Evolutionary conservation across 2,797 vertebrate genomes (phyloP).

Genomic region (Psittacula echo): DNA sequence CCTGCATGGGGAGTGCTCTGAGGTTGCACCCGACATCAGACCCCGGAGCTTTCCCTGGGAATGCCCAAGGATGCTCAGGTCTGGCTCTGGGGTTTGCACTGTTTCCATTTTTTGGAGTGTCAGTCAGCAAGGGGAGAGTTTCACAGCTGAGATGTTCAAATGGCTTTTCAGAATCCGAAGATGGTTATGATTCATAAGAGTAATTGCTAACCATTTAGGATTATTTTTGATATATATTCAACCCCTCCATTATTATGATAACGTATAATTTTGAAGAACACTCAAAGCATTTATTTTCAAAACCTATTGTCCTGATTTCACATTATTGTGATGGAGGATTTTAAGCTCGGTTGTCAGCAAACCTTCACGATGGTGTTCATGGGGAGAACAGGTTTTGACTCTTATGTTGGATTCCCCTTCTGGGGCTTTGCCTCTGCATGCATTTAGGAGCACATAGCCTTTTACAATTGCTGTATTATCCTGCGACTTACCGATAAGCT

Average conservation of each 20-base stretch:
- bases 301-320: neutral
- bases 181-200: neutral
- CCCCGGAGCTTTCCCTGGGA: neutral
- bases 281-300: neutral
- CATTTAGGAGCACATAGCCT: neutral
- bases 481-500: neutral
- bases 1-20: rapidly evolving
- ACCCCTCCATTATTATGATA: neutral
- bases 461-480: neutral
- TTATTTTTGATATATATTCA: neutral
- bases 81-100: neutral
- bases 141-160: neutral
- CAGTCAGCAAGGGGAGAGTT: neutral
- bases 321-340: neutral
- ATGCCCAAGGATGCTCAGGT: rapidly evolving
- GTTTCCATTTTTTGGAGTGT: neutral
- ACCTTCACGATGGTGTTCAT: neutral
- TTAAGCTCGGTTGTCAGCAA: neutral
- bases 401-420: neutral
- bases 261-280: neutral
- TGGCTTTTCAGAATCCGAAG: neutral
- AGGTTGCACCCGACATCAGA: rapidly evolving
- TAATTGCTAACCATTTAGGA: neutral
- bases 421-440: neutral
- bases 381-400: neutral